Base-by-base conservation (phyloP, 2,113 vertebrate species). In the Microcebus murinus region DNA sequence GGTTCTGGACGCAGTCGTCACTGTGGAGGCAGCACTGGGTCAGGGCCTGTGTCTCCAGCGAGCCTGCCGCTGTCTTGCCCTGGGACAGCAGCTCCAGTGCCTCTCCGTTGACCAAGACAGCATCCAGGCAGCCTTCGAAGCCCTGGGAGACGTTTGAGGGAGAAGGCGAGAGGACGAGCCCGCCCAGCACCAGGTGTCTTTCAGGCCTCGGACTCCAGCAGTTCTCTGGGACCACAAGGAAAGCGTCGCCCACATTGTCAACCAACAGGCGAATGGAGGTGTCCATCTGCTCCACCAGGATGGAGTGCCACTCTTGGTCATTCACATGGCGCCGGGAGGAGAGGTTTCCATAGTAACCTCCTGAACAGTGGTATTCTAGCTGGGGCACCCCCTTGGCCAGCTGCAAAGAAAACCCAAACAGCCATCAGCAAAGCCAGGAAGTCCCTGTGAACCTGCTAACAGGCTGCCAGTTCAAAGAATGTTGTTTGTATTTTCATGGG, bases 51-150 rank as follows among this genome's bases (percentile, higher is more conserved):
- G 98, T 98, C 81, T 99, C 98, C 96, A 99, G 50, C 55, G 98
- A 92, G 23, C 98, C 99, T 0, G 91, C 94, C 5, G 93, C 45
- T 9, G 94, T 98, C 96, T 98, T 96, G 96, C 98, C 63, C 0
- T 27, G 92, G 4, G 81, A 90, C 0, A 98, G 97, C 61, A 94
- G 98, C 92, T 97, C 96, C 94, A 99, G 97, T 0, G 97, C 97
- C 98, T 98, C 97, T 67, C 99, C 98, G 0, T 99, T 99, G 94
- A 99, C 98, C n/a, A 97, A 90, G 70, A 99, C 82, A 42, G 95
- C 97, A 0, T 99, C 99, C 92, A 99, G 96, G 96, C 99, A 99
- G 85, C 99, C 99, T 7, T 95, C 96, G 90, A 99, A 99, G 2
- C 98, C 99, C 34, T 70, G 68, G 0, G 97, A 97, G 27, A 97